These are phyloP conservation scores for Branchellion lobata DNA, from an alignment of 2,888 invertebrate genomes.

Conservation along the genomic window DNA sequence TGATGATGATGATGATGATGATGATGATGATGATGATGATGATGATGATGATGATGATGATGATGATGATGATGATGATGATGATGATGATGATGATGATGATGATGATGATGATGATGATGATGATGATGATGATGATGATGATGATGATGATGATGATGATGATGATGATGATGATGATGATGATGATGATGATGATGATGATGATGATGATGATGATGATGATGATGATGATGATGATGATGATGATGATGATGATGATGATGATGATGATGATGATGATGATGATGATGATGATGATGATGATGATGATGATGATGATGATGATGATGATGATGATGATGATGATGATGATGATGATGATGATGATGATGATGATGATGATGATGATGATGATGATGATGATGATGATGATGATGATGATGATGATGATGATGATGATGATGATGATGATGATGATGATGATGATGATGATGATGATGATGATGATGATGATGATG, in stretches of 20 bases:
- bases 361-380: conserved; percentile 36
- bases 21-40: conserved; percentile 20
- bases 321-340: neutral
- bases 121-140: conserved; percentile 55
- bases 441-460: conserved; percentile 31
- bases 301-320: neutral
- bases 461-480: conserved; percentile 18
- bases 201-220: conserved; percentile 24
- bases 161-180: conserved; percentile 75
- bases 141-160: conserved; percentile 94
- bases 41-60: conserved; percentile 27
- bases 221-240: conserved; percentile 36
- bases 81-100: conserved; percentile 25
- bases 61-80: conserved; percentile 3
- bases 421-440: conserved; percentile 5
- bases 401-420: neutral
- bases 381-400: conserved; percentile 27
- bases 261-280: conserved; percentile 40
- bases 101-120: conserved; percentile 24
- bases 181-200: neutral
- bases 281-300: neutral
- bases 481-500: conserved; percentile 31
- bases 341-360: conserved; percentile 29
- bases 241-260: conserved; percentile 41
- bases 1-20: conserved; percentile 18